These are phyloP conservation scores for Heterodera filipjevi DNA, from an alignment of 2,888 invertebrate genomes.

Conservation along the genomic window DNA sequence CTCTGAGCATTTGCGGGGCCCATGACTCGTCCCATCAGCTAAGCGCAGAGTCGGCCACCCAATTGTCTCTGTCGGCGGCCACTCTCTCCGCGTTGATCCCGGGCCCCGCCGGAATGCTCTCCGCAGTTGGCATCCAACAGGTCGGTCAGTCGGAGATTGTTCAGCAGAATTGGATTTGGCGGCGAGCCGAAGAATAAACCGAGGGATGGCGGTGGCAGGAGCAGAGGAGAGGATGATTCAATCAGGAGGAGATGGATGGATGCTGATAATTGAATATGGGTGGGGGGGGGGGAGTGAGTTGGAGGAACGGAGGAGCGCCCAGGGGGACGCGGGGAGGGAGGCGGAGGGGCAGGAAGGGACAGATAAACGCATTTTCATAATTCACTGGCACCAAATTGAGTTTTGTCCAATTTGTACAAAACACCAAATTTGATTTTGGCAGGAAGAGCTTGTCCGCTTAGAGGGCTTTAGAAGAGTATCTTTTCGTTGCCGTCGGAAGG, in stretches of 20 bases:
- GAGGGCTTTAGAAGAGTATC: neutral
- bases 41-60: neutral
- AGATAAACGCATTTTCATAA: constrained; percentile 32
- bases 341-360: constrained; percentile 3
- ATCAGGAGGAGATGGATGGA: constrained; percentile 15
- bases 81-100: constrained; percentile 29
- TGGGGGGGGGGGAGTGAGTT: constrained; percentile 7
- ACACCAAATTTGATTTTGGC: constrained; percentile 30
- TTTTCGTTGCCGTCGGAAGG: neutral
- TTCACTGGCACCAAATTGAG: constrained; percentile 33
- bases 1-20: constrained; percentile 16
- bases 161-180: constrained; percentile 1
- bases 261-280: constrained; percentile 29
- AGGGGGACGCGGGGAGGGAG: neutral
- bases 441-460: neutral
- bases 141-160: constrained; percentile 4
- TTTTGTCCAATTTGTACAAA: constrained; percentile 32
- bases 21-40: neutral
- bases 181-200: constrained; percentile 15
- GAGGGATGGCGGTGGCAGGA: neutral
- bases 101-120: constrained; percentile 28
- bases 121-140: constrained; percentile 22
- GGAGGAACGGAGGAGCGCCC: constrained; percentile 12
- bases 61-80: constrained; percentile 26
- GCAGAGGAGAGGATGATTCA: constrained; percentile 22